phyloP scores from a whole-genome alignment of 2,888 invertebrate genomes.

The Dione juno region DNA sequence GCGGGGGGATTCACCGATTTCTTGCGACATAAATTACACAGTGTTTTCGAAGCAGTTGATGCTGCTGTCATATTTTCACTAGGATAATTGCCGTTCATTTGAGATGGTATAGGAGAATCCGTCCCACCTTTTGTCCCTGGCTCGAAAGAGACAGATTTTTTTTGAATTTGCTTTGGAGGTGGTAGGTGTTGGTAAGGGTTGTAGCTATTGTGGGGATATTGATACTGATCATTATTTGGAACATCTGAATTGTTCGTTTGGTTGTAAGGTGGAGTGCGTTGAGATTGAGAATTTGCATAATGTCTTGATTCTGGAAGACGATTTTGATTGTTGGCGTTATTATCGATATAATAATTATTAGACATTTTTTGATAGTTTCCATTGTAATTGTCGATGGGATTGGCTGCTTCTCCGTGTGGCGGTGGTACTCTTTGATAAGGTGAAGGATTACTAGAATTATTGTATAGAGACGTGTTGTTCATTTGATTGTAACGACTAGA shows the following conservation, averaged over 20 bases:
- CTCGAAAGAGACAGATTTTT: constrained; percentile 89
- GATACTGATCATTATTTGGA: constrained; percentile 60
- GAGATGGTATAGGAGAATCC: constrained; percentile 77
- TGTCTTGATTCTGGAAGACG: constrained; percentile 63
- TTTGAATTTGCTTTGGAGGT: constrained; percentile 85
- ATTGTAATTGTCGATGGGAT: constrained; percentile 66
- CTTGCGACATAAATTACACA: constrained; percentile 94
- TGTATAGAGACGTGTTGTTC: constrained; percentile 59
- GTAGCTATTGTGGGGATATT: constrained; percentile 69
- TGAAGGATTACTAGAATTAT: constrained; percentile 63
- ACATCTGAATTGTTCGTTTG: constrained; percentile 63
- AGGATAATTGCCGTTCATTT: constrained; percentile 65
- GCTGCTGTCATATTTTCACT: constrained; percentile 59
- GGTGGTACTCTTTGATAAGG: constrained; percentile 86
- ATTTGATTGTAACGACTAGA: constrained; percentile 79
- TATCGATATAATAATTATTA: constrained; percentile 68
- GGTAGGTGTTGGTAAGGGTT: constrained; percentile 86
- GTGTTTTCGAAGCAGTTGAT: constrained; percentile 80
- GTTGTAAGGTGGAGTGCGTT: constrained; percentile 71
- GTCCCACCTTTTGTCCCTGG: constrained; percentile 87
- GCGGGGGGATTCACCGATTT: constrained; percentile 90
- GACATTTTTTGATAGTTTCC: constrained; percentile 72
- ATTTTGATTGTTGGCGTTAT: constrained; percentile 55
- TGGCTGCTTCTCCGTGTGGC: constrained; percentile 76
- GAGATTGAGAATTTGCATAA: constrained; percentile 66